These are phyloP conservation scores for Drosophila melanica DNA, from an alignment of 1,140 invertebrate species.

Conservation along the genomic window DNA sequence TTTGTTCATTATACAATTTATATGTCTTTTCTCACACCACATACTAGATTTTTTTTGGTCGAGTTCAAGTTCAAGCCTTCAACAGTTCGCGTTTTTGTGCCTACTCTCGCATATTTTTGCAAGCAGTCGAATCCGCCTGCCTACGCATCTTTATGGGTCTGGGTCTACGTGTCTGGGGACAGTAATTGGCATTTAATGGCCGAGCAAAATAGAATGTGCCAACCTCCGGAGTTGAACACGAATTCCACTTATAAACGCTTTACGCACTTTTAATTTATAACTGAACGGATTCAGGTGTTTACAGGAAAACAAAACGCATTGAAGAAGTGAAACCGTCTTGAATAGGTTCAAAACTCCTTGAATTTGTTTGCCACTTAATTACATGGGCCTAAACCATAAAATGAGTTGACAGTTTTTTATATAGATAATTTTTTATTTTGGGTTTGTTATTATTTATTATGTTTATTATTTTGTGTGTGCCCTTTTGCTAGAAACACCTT, in stretches of 20 bases:
- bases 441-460: not conserved
- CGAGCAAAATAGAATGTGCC: constrained; percentile 42
- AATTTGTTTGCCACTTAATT: constrained; percentile 59
- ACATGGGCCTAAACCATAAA: constrained; percentile 55
- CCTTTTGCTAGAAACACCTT: constrained; percentile 37
- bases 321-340: constrained; percentile 8
- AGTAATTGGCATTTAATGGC: constrained; percentile 71
- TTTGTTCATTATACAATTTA: no score
- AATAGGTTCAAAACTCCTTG: constrained; percentile 39
- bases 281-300: constrained; percentile 28
- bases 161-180: constrained; percentile 58
- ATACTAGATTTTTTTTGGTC: not conserved
- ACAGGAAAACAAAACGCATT: constrained; percentile 11
- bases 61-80: constrained; percentile 19
- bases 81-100: constrained; percentile 14
- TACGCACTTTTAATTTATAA: constrained; percentile 73
- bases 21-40: not conserved
- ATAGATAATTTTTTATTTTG: not conserved
- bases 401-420: constrained; percentile 66
- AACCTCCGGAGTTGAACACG: constrained; percentile 40
- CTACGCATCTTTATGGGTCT: constrained; percentile 64
- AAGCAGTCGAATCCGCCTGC: constrained; percentile 30
- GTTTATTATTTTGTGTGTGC: not conserved
- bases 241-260: constrained; percentile 51
- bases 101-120: constrained; percentile 8